phyloP scores from a whole-genome alignment of 1,140 invertebrate species.

The Bombus sylvicola region DNA sequence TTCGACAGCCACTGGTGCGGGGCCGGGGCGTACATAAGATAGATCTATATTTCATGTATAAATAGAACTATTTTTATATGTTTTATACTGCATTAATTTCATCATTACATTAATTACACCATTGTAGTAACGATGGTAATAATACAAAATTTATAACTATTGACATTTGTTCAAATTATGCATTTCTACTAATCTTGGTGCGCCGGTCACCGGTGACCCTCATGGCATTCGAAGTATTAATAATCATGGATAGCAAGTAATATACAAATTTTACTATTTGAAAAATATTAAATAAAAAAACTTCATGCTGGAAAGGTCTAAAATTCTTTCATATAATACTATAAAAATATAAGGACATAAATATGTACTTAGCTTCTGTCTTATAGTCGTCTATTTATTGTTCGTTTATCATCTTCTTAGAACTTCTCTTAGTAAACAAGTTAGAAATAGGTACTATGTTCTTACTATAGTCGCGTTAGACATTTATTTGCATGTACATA shows the following conservation, averaged over 20 bases:
- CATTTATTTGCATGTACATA: conserved; percentile 18
- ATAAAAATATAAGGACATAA: not conserved
- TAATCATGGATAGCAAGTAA: not conserved
- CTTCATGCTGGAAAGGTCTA: not conserved
- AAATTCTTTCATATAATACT: not conserved
- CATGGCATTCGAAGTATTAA: no score
- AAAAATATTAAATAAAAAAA: not conserved
- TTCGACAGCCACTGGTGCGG: no score
- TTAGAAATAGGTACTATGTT: not conserved
- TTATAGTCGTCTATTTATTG: not conserved
- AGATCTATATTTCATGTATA: no score
- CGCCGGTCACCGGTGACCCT: no score
- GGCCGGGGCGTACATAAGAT: no score
- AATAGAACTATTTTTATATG: no score
- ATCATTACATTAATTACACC: no score
- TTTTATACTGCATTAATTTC: no score
- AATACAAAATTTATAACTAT: no score
- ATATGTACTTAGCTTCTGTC: not conserved
- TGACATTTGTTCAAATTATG: no score
- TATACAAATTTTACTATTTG: not conserved
- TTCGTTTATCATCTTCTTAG: not conserved
- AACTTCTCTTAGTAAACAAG: not conserved
- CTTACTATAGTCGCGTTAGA: not conserved
- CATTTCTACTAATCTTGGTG: no score
- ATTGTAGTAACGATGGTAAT: no score